Evolutionary conservation across 2,888 invertebrate species (phyloP), one percentile per base, ranked within the genome.

Genomic region (Papilio protenor): DNA sequence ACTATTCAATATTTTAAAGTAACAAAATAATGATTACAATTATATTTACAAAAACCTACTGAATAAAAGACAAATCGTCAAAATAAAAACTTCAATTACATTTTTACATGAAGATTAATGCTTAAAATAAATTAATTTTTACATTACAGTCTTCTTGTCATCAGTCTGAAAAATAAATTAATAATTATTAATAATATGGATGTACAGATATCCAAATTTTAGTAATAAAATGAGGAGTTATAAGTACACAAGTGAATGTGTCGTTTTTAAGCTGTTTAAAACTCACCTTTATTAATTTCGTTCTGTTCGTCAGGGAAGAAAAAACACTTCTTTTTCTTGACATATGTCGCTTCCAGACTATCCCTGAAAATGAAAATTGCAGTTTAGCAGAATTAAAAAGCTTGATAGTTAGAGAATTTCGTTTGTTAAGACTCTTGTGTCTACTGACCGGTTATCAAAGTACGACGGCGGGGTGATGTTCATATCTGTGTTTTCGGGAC

Each of bases 311-410:
- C 81, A 61, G 89, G 87, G 84, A 93, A 93, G 87, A 93, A 94
- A 81, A 88, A 94, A 81, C 87, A 89, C 82, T 90, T 93, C 87
- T 92, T 92, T 88, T 94, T 94, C 84, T 94, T 94, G 47, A 93
- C 85, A 82, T 86, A 94, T 0, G 94, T 94, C n/a, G 87, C 85
- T 81, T 94, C 90, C 93, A 89, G 91, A 84, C 87, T 91, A 84
- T 85, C 87, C 91, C 94, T 94, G 92, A 0, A 52, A 45, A 64
- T 16, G 6, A 64, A 64, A 33, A 64, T 64, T 23, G 23, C 6
- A 12, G n/a, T 55, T n/a, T 23, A 59, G 21, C 23, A 23, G 0
- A 59, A 23, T 18, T 49, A 49, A 14, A 49, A 49, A 16, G 6
- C 49, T 14, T 49, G 47, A 14, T 12, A 49, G 18, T 11, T 40